Conservation (phyloP, 2,888 invertebrate species). For the Thyatira batis region DNA sequence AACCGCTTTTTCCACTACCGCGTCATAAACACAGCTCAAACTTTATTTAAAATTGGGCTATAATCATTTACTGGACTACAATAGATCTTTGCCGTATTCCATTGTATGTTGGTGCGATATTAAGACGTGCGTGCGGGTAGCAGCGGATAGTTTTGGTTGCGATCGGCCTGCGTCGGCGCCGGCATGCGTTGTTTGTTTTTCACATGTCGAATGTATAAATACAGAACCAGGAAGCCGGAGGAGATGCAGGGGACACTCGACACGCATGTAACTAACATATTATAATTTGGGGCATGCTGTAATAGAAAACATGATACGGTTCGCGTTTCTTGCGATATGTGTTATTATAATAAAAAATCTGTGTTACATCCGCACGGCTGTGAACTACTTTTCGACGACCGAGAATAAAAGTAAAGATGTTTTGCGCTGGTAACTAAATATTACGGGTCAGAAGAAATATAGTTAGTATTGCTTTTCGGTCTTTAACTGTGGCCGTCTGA, state of each 20-base stretch:
- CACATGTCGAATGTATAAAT: slow-evolving; percentile 74
- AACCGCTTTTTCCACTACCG: not conserved
- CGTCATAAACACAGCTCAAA: not conserved
- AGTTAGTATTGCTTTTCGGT: no score
- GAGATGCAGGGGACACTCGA: slow-evolving; percentile 48
- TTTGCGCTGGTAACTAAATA: slow-evolving; percentile 1
- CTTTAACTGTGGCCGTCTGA: no score
- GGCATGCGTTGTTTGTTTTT: slow-evolving; percentile 76
- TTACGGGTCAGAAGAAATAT: not conserved
- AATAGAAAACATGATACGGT: slow-evolving; percentile 24
- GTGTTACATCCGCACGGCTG: slow-evolving; percentile 7
- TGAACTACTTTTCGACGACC: not conserved
- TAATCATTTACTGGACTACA: slow-evolving; percentile 13
- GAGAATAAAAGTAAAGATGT: slow-evolving; percentile 15
- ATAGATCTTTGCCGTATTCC: slow-evolving; percentile 8
- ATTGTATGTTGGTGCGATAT: slow-evolving; percentile 14
- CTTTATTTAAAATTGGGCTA: slow-evolving; percentile 11
- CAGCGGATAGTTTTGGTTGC: not conserved
- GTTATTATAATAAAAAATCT: slow-evolving; percentile 13
- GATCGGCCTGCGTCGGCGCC: slow-evolving; percentile 37
- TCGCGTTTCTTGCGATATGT: slow-evolving; percentile 16
- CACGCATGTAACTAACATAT: slow-evolving; percentile 43
- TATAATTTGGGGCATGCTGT: slow-evolving; percentile 35
- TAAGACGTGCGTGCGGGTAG: slow-evolving; percentile 23
- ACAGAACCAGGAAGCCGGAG: slow-evolving; percentile 67